Conservation (phyloP, 2,888 invertebrate genomes). For the Nephrotoma appendiculata region DNA sequence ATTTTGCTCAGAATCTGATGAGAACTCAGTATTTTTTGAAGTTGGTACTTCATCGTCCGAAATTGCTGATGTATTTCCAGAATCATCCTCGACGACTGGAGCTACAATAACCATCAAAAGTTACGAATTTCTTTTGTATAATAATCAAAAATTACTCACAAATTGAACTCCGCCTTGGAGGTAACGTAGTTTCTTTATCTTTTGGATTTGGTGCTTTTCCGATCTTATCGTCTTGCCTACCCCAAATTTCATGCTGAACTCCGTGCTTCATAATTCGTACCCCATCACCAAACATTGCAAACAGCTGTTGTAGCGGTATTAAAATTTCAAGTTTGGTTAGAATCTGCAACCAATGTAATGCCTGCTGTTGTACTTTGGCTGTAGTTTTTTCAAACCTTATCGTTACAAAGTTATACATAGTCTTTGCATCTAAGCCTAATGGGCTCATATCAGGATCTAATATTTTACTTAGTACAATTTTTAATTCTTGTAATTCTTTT, state of each 20-base stretch:
- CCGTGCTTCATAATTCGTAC: constrained; percentile 54
- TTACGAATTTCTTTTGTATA: background rate
- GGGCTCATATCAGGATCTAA: constrained; percentile 94
- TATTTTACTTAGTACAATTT: constrained; percentile 79
- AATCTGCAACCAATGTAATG: constrained; percentile 75
- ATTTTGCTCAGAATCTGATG: constrained; percentile 57
- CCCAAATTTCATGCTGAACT: constrained; percentile 32
- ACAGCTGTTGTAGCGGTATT: constrained; percentile 73
- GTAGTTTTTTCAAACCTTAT: constrained; percentile 67
- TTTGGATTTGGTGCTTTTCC: constrained; percentile 25
- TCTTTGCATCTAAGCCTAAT: constrained; percentile 83
- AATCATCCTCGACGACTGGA: constrained; percentile 53
- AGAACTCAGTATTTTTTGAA: constrained; percentile 48
- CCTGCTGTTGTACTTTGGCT: constrained; percentile 74
- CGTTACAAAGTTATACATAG: constrained; percentile 89
- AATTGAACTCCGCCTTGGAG: constrained; percentile 37
- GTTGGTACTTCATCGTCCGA: constrained; percentile 52
- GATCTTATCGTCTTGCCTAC: constrained; percentile 28
- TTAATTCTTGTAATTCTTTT: constrained; percentile 70
- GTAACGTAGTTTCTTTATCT: constrained; percentile 25
- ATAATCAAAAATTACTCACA: constrained; percentile 30
- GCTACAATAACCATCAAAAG: constrained; percentile 26
- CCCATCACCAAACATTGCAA: constrained; percentile 82
- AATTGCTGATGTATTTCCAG: constrained; percentile 49
- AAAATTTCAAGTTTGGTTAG: constrained; percentile 80